Percentiles rank a stretch among this genome's conserved stretches.
phyloP scores from a whole-genome alignment of 2,797 vertebrate species.

The Picus viridis region DNA sequence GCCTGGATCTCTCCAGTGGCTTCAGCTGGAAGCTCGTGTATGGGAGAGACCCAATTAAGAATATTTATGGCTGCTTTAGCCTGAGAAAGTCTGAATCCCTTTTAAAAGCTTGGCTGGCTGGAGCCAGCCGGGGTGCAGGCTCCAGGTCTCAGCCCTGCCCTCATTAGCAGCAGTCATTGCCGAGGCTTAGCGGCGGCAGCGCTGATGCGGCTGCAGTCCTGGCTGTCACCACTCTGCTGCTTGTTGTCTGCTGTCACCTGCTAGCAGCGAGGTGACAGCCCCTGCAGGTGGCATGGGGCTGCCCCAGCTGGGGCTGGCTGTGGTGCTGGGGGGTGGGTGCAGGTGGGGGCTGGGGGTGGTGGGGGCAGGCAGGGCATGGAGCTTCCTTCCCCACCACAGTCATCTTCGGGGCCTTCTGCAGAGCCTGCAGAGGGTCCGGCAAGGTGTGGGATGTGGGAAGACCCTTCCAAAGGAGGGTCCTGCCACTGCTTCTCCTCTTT shows the following conservation, averaged over 20 bases:
- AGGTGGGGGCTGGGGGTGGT: no score
- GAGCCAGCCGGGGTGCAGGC: constrained; percentile 44
- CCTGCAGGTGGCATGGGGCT: neutral
- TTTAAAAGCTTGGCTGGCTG: constrained; percentile 56
- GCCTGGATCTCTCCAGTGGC: constrained; percentile 29
- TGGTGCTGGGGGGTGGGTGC: neutral
- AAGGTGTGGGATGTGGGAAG: accelerated
- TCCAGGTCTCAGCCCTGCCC: constrained; percentile 57
- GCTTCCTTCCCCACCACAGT: neutral
- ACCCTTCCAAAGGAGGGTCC: accelerated
- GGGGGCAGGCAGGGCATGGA: neutral
- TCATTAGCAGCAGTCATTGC: constrained; percentile 12
- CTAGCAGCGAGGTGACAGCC: neutral
- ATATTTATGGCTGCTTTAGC: constrained; percentile 68
- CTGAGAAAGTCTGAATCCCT: constrained; percentile 72
- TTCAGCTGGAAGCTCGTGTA: constrained; percentile 61
- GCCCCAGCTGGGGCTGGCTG: no score
- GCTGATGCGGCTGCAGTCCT: constrained; percentile 34
- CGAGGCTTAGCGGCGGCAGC: constrained; percentile 31
- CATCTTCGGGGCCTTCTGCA: neutral
- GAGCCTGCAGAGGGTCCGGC: neutral
- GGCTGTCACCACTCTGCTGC: neutral
- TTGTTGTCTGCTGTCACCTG: neutral
- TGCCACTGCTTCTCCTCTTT: neutral
- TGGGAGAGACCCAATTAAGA: constrained; percentile 69